Percentiles rank a stretch among this genome's conserved stretches.
phyloP scores from a whole-genome alignment of 2,797 vertebrate genomes.

The Eupleurogrammus muticus region DNA sequence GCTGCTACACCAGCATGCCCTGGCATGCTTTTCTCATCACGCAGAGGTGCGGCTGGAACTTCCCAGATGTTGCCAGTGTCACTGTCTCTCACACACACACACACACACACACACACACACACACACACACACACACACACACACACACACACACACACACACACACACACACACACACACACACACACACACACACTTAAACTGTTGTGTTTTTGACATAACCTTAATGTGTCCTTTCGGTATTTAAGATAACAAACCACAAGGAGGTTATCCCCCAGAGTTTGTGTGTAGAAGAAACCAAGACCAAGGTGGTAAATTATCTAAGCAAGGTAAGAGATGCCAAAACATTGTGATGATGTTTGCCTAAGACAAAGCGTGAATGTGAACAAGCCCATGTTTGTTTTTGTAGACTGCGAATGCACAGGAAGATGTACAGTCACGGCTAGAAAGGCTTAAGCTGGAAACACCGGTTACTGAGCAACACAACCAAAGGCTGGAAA shows the following conservation, averaged over 20 bases:
- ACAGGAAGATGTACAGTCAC: constrained; percentile 78
- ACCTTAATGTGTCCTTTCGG: background rate
- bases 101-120: no score
- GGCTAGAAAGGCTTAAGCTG: constrained; percentile 82
- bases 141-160: no score
- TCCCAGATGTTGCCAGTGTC: background rate
- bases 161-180: no score
- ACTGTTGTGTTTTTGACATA: background rate
- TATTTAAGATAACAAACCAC: constrained; percentile 92
- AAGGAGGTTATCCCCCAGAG: constrained; percentile 93
- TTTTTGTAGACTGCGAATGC: constrained; percentile 60
- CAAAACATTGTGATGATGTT: background rate
- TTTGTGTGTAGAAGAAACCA: constrained; percentile 88
- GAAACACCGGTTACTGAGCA: constrained; percentile 77
- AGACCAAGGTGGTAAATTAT: constrained; percentile 90
- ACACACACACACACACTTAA: background rate
- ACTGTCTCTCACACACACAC: no score
- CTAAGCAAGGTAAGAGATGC: constrained; percentile 90
- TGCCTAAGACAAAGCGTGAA: background rate
- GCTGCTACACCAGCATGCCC: constrained; percentile 89
- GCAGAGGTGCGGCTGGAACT: constrained; percentile 86
- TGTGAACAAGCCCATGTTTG: background rate
- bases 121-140: no score
- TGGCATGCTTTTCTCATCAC: constrained; percentile 94
- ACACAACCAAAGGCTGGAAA: constrained; percentile 65